Evolutionary conservation across 1,140 invertebrate genomes (phyloP), one percentile per base, ranked within the genome.

Genomic region (Eumaeus atala): DNA sequence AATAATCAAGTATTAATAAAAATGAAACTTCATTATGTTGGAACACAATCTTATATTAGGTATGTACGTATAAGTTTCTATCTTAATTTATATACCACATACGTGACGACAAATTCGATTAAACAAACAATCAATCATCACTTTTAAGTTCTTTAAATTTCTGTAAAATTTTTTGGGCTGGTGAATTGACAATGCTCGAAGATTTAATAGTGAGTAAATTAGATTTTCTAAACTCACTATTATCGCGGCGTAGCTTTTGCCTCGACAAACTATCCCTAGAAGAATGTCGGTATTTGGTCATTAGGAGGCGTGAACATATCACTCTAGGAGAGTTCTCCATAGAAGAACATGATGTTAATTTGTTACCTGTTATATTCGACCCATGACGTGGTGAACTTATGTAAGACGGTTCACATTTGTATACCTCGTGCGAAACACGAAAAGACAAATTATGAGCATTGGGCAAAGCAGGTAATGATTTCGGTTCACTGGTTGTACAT

Each of bases 91-190:
- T n/a, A n/a, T n/a, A n/a, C n/a, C n/a, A n/a, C n/a, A n/a, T n/a
- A n/a, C n/a, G n/a, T n/a, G n/a, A n/a, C n/a, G n/a, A n/a, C n/a
- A n/a, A 10, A 11, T 40, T 40, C 14, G 0, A 12, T 10, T 14
- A 10, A 34, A 6, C 7, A n/a, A 17, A 28, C 48, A 48, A 52
- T 0, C 35, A 44, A 53, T 79, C 74, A 11, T 63, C 54, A 8
- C 42, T 55, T 66, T 76, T 77, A 2, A 85, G 56, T n/a, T 74
- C 53, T 37, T 66, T 48, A 64, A 85, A 85, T 61, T 72, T 83
- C 42, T 79, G 61, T n/a, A 85, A 59, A 16, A 85, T 66, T 58
- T 70, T 80, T 49, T 77, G 73, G 10, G 65, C 78, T 0, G 74
- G 67, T 0, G 79, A 71, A 51, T 63, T 67, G 0, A 74, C n/a